phyloP scores from a whole-genome alignment of 1,140 invertebrate species.

The Luehdorfia chinensis region DNA sequence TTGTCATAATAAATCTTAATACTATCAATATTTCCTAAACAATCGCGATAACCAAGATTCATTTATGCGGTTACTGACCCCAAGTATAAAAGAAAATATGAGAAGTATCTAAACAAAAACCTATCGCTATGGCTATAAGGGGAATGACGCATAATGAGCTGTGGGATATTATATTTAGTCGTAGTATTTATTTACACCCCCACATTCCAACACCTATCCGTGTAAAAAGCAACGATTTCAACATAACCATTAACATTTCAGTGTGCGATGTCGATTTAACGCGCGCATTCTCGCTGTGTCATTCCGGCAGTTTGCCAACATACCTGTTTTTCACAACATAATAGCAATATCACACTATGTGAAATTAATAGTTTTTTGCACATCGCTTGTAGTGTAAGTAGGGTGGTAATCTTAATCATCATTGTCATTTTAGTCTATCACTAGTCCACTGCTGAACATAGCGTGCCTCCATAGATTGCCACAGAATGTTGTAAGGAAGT shows the following conservation, averaged over 20 bases:
- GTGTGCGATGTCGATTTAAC: constrained; percentile 38
- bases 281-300: constrained; percentile 37
- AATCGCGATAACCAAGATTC: background rate
- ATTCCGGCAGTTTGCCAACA: constrained; percentile 44
- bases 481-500: too few relatives aligned
- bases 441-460: too few relatives aligned
- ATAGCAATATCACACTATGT: too few relatives aligned
- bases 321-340: constrained; percentile 24
- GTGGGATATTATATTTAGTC: background rate
- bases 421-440: too few relatives aligned
- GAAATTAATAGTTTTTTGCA: too few relatives aligned
- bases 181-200: constrained; percentile 5
- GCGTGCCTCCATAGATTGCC: too few relatives aligned
- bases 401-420: too few relatives aligned
- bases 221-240: constrained; percentile 26
- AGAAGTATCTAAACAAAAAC: too few relatives aligned
- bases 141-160: background rate
- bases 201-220: constrained; percentile 16
- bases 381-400: too few relatives aligned
- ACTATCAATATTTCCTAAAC: too few relatives aligned
- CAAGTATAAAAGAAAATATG: background rate
- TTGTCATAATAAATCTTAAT: too few relatives aligned
- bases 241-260: constrained; percentile 49
- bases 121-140: background rate
- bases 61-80: constrained; percentile 6